phyloP scores from a whole-genome alignment of 2,888 invertebrate species.

The Agrotis exclamationis region DNA sequence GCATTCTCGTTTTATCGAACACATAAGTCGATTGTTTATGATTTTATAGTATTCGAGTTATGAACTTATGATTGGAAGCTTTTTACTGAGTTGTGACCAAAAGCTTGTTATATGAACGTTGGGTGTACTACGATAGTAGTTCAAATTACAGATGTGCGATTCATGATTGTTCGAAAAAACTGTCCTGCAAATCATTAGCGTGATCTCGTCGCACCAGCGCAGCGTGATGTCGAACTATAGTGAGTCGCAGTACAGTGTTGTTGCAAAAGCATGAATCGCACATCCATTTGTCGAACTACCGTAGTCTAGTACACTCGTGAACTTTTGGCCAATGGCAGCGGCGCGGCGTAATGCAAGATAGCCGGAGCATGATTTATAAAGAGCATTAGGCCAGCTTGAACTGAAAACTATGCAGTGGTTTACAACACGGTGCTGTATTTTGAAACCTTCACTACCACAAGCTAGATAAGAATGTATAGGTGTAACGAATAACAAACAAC shows the following conservation, averaged over 20 bases:
- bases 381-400: neutral
- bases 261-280: too few species aligned
- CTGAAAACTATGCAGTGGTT: neutral
- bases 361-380: constrained; percentile 4
- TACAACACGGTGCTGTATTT: neutral
- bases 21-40: constrained; percentile 16
- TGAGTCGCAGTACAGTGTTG: too few species aligned
- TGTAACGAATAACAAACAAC: neutral
- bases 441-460: neutral
- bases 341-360: neutral
- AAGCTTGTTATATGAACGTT: too few species aligned
- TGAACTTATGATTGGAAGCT: constrained; percentile 21
- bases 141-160: too few species aligned
- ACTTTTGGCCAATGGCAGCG: too few species aligned
- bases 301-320: too few species aligned
- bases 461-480: neutral
- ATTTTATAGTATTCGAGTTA: constrained; percentile 17
- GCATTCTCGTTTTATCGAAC: constrained; percentile 14
- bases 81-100: constrained; percentile 1
- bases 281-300: too few species aligned
- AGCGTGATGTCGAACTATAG: too few species aligned
- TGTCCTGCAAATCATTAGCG: too few species aligned
- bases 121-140: too few species aligned
- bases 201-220: too few species aligned
- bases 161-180: too few species aligned